These are phyloP conservation scores for Drosophila helvetica DNA, from an alignment of 2,888 invertebrate genomes.

Conservation along the genomic window DNA sequence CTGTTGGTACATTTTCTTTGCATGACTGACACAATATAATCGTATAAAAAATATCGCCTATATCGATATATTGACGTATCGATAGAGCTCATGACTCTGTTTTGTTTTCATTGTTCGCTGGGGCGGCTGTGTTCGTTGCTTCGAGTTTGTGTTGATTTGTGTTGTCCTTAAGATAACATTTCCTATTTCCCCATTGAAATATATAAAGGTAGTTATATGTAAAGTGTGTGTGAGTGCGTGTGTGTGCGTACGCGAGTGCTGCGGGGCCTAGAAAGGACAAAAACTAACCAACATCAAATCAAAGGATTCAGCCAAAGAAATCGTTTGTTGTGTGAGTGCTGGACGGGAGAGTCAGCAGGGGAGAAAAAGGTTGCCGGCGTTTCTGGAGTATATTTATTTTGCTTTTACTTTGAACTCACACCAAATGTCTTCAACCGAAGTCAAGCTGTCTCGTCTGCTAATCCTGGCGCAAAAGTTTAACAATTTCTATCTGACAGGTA, in stretches of 20 bases:
- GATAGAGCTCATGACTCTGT: not conserved
- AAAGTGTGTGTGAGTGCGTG: not conserved
- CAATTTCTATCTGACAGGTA: conserved; percentile 94
- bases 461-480: conserved; percentile 94
- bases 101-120: conserved; percentile 1
- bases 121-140: not conserved
- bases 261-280: conserved; percentile 1
- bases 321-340: conserved; percentile 11
- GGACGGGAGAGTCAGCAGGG: conserved; percentile 12
- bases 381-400: conserved; percentile 44
- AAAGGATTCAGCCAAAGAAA: not conserved
- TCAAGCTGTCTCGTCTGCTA: conserved; percentile 88
- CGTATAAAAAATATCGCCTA: not conserved
- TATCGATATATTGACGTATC: not conserved
- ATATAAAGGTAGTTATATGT: not conserved
- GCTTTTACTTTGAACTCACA: conserved; percentile 19
- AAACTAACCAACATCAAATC: conserved; percentile 3
- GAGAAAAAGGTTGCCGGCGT: conserved; percentile 56
- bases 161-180: not conserved
- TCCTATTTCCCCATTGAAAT: not conserved
- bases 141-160: not conserved
- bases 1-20: too few relatives aligned
- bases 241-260: not conserved
- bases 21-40: not conserved
- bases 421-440: conserved; percentile 82